Evolutionary conservation across 2,113 vertebrate genomes (phyloP).

Genomic region (Stercorarius parasiticus): DNA sequence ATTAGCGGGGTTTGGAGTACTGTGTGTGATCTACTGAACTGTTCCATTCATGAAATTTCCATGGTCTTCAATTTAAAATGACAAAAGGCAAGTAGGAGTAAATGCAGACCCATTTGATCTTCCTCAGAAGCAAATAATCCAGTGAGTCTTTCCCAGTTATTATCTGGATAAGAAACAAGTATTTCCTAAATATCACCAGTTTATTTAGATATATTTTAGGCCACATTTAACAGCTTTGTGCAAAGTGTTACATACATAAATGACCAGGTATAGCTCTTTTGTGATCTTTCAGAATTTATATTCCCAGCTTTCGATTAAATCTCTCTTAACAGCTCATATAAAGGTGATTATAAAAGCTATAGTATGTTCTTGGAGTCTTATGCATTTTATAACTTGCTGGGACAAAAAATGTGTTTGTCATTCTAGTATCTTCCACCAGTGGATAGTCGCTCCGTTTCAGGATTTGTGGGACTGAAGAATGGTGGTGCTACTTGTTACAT

Average conservation of each 20-base stretch:
- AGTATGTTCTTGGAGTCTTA: neutral
- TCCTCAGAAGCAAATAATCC: neutral
- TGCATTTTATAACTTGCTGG: neutral
- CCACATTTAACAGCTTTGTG: neutral
- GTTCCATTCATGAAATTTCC: neutral
- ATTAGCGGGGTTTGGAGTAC: neutral
- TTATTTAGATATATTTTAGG: neutral
- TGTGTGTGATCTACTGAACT: neutral
- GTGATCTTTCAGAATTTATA: neutral
- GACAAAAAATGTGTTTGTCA: neutral
- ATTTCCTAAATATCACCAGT: neutral
- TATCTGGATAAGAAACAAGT: neutral
- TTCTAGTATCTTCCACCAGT: conserved; percentile 93
- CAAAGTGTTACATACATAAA: neutral
- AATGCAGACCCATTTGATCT: neutral
- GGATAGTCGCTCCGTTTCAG: conserved; percentile 92
- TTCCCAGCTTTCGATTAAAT: neutral
- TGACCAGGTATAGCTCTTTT: fast-evolving
- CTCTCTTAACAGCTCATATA: neutral
- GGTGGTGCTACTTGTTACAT: conserved; percentile 98
- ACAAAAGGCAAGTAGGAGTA: neutral
- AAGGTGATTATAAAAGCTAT: neutral
- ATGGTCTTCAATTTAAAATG: neutral
- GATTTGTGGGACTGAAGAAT: conserved; percentile 96
- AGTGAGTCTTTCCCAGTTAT: neutral